Percentiles rank a stretch among this genome's conserved stretches.
Evolutionary conservation across 2,888 invertebrate species (phyloP).

Genomic region (Mayetiola destructor): DNA sequence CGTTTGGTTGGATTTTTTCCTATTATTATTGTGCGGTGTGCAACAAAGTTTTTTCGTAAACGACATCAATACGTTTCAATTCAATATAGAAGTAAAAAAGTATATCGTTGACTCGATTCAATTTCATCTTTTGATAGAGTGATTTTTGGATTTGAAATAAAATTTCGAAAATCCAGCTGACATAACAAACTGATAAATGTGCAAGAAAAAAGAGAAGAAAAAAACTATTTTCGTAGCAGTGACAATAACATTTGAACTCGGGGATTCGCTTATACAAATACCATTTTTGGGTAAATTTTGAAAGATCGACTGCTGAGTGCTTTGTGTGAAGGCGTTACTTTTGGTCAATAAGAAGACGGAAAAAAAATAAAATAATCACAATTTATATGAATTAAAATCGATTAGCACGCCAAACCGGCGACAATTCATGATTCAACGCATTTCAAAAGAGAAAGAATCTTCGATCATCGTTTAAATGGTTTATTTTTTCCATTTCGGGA

Average conservation of each 20-base stretch:
- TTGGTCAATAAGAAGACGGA: constrained; percentile 9
- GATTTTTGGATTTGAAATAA: not conserved
- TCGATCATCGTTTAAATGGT: not conserved
- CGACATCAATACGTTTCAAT: too few relatives aligned
- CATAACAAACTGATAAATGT: too few relatives aligned
- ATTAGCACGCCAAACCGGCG: constrained; percentile 1
- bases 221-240: not conserved
- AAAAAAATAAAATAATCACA: not conserved
- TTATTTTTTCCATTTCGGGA: not conserved
- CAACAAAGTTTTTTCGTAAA: not conserved
- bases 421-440: not conserved
- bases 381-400: constrained; percentile 1
- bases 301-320: not conserved
- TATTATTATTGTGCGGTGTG: not conserved
- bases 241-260: constrained; percentile 10
- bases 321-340: not conserved
- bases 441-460: not conserved
- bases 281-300: constrained; percentile 10
- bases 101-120: too few relatives aligned
- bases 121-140: too few relatives aligned
- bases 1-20: not conserved
- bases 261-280: not conserved
- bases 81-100: too few relatives aligned
- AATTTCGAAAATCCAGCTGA: too few relatives aligned
- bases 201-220: too few relatives aligned